Base-by-base conservation (phyloP, 2,113 vertebrate species). In the Chloropsis cyanopogon region DNA sequence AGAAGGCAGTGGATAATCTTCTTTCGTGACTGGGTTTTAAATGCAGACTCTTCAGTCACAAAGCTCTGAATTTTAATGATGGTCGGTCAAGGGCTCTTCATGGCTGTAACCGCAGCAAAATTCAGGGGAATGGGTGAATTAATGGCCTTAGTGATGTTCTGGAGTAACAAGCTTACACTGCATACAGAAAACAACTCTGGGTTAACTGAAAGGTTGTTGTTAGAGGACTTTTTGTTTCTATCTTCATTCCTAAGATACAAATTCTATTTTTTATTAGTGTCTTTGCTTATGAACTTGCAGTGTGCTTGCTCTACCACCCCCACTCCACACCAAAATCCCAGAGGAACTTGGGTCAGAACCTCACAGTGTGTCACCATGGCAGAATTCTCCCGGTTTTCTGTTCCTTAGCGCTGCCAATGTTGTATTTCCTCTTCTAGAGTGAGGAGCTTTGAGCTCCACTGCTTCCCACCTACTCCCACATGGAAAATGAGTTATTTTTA, bases 401-500 rank as follows among this genome's bases (percentile, higher is more conserved):
- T 52, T 80, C n/a, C 5, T 42, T 19, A n/a, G 54, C 20, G 2
- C 29, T 72, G 1, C 60, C 53, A 8, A 2, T 50, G 50, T 77
- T 85, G 0, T 9, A 12, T 82, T 94, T 72, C 63, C 73, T 41
- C 28, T 44, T 70, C 29, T 18, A 13, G 11, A 3, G 18, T 44
- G 35, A 79, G 50, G 33, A 77, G 68, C 75, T 72, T 57, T 44
- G 44, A 60, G 52, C 69, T 89, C 26, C 49, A 84, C 33, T 69
- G 69, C 87, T 72, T 81, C 35, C 84, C 66, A 88, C 84, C 90
- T 91, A 63, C 79, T 88, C 39, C 50, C 79, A 80, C 90, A 54
- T 90, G 87, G 85, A 65, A 71, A 59, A 50, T 15, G 35, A 19
- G 21, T 89, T 83, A 47, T 95, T 95, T 89, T 89, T 95, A 22